Base-by-base conservation (phyloP, 2,888 invertebrate genomes). In the Tryphoninae sp. region DNA sequence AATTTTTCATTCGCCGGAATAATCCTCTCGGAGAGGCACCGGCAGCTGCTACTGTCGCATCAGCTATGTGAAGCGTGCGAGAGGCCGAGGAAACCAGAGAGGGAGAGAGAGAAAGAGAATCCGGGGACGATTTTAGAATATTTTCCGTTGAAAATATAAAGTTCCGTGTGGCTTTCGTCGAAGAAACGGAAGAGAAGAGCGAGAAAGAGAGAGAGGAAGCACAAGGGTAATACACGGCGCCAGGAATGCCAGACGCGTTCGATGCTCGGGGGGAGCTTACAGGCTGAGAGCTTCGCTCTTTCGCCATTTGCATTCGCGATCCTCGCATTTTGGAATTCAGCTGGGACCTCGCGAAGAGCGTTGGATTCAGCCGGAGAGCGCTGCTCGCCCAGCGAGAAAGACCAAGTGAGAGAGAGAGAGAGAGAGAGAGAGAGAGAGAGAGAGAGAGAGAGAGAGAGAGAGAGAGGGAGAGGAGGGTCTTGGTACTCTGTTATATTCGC, bases 271-370 rank as follows among this genome's bases (percentile, higher is more conserved):
- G 51, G 64, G 58, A 19, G 68, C 80, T 82, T 82, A 80, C 82
- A 80, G 73, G 72, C 58, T 58, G 72, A 68, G 64, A 81, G 83
- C 78, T 75, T 74, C 67, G 64, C 55, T 74, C 84, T 77, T 82
- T 82, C 84, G 86, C 84, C 84, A 87, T 89, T 90, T 89, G 88
- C 89, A 90, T 90, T 89, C 88, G 86, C 88, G 87, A 88, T 88
- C 83, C 80, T 73, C 80, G 42, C 82, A 76, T 84, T 86, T 86
- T 81, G 78, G 81, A 84, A 86, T 86, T 80, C 82, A 82, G 76
- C 82, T 73, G 82, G 62, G 82, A 82, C 80, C 71, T 68, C 49
- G 49, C 51, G 76, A 76, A 40, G 45, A 45, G 53, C 53, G 55
- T 51, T 76, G 61, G 80, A 76, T 72, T 61, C 76, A 58, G 72